Base-by-base conservation (phyloP, 2,888 invertebrate species). In the Epirrhoe tristata region DNA sequence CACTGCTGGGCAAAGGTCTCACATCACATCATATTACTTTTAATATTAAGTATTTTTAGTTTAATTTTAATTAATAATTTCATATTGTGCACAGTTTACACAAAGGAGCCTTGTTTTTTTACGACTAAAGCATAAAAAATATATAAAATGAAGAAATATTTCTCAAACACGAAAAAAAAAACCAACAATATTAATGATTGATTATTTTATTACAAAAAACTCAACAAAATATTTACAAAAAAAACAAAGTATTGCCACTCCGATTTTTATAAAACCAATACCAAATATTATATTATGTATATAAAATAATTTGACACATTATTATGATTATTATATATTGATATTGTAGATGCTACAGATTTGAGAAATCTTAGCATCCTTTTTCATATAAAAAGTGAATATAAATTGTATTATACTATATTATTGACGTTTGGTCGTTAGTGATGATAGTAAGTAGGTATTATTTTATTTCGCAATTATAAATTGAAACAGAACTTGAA, bases 171-270 rank as follows among this genome's bases (percentile, higher is more conserved):
- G 16, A 5, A 58, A 63, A 58, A 63, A 46, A 24, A 55, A 34
- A 6, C 17, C 12, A 59, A 55, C 39, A 59, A 57, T 46, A 24
- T 24, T 24, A 36, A 52, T 36, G 31, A 58, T 48, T 36, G 31
- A 58, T 48, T 53, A 50, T 36, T 55, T 58, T 58, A 57, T 43
- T 52, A 8, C 4, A 62, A 57, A 60, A 60, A 67, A 63, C 12
- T 59, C 58, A 67, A 63, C 67, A 60, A 60, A 63, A 53, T 66
- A 62, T 58, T 62, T 62, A 66, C 61, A 67, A 51, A 63, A 48
- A 67, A 63, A 67, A 58, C 17, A 58, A 43, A 12, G 39, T 12
- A 12, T 12, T 43, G 5, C 12, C 12, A 43, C 39, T 1, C 39
- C 4, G 12, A 2, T 12, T 12, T 43, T 4, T 43, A 10, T 43